Evolutionary conservation across 2,113 vertebrate genomes (phyloP).

Genomic region (Chloropsis cyanopogon): DNA sequence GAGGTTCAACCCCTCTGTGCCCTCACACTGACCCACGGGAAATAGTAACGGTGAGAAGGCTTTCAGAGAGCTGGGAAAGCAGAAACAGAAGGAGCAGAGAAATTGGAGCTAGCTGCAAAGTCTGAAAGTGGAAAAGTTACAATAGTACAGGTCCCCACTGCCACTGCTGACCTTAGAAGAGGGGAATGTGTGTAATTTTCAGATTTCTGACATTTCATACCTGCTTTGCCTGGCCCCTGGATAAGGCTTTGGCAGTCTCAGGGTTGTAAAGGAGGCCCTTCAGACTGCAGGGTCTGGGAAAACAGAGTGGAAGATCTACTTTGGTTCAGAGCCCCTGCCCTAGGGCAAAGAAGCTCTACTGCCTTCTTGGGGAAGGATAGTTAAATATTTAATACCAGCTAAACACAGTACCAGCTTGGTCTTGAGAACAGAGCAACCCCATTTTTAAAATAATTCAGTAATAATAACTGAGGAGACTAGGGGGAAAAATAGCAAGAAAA

Average conservation of each 20-base stretch:
- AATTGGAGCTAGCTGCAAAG: background rate
- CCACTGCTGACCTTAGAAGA: background rate
- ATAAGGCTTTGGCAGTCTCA: background rate
- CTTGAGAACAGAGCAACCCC: background rate
- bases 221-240: background rate
- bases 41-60: background rate
- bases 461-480: background rate
- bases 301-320: background rate
- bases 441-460: background rate
- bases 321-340: background rate
- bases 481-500: accelerated
- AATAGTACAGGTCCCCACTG: no score
- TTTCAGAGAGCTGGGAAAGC: background rate
- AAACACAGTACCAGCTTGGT: background rate
- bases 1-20: background rate
- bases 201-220: background rate
- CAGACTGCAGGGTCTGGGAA: background rate
- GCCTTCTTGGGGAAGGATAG: background rate
- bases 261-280: background rate
- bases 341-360: background rate
- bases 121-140: background rate
- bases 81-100: background rate
- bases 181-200: accelerated
- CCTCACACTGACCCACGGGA: background rate
- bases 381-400: background rate